Conservation (phyloP, 2,113 vertebrate species). For the Porphyrio hochstetteri region DNA sequence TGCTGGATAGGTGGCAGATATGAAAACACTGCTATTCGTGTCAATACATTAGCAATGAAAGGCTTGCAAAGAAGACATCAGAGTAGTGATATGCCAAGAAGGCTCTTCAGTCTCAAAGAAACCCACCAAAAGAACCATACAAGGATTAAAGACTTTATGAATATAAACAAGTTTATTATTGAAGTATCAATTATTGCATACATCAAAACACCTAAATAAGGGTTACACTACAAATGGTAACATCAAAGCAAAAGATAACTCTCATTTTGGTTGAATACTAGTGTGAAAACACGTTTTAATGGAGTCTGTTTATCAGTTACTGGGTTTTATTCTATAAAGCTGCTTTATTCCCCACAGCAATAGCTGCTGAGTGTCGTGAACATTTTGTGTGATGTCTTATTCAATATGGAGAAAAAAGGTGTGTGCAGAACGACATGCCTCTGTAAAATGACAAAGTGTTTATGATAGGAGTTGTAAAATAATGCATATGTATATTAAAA, state of each 20-base stretch:
- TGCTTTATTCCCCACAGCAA: not conserved
- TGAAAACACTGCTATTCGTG: not conserved
- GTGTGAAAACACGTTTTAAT: slow-evolving; percentile 7
- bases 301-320: slow-evolving; percentile 5
- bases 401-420: not conserved
- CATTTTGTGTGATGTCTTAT: not conserved
- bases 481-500: not conserved
- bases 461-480: not conserved
- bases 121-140: not conserved
- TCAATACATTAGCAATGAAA: slow-evolving; percentile 15
- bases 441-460: not conserved
- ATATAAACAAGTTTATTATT: slow-evolving; percentile 55
- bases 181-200: slow-evolving; percentile 38
- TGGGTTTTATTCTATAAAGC: not conserved
- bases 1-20: not conserved
- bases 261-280: not conserved
- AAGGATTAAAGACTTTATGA: slow-evolving; percentile 34
- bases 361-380: not conserved
- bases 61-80: not conserved
- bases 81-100: not conserved
- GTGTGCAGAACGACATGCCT: not conserved
- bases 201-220: slow-evolving; percentile 36
- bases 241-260: slow-evolving; percentile 20
- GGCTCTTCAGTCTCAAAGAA: slow-evolving; percentile 19
- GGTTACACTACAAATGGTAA: slow-evolving; percentile 15